phyloP scores from a whole-genome alignment of 2,797 vertebrate genomes.

The Pelodytes ibericus region DNA sequence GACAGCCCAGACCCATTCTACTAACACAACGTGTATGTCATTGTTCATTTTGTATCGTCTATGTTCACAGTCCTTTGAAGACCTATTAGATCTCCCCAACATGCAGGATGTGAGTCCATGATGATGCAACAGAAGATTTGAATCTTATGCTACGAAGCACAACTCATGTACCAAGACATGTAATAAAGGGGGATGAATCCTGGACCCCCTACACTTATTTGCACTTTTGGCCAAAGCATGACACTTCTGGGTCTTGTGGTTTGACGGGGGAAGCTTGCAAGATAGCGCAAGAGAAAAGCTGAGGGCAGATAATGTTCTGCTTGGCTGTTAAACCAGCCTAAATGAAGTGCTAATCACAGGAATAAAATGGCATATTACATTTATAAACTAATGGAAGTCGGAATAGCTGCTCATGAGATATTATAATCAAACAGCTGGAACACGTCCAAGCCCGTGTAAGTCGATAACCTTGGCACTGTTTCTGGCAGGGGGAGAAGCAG shows the following conservation, averaged over 20 bases:
- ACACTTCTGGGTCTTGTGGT: background rate
- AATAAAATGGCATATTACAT: conserved; percentile 75
- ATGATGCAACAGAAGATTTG: too few relatives aligned
- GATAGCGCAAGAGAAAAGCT: conserved; percentile 60
- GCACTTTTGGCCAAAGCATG: background rate
- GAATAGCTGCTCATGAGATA: conserved; percentile 75
- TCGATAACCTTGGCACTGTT: conserved; percentile 78
- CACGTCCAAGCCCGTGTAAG: conserved; percentile 77
- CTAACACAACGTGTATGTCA: too few relatives aligned
- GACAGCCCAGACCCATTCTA: too few relatives aligned
- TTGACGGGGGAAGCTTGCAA: too few relatives aligned
- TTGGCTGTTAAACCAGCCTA: conserved; percentile 73
- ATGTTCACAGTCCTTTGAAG: too few relatives aligned
- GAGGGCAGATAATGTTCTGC: conserved; percentile 71
- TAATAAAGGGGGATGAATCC: background rate
- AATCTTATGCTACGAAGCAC: too few relatives aligned
- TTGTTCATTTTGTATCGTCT: too few relatives aligned
- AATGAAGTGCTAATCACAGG: conserved; percentile 81
- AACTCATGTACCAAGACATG: too few relatives aligned
- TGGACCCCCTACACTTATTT: background rate
- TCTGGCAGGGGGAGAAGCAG: conserved; percentile 76
- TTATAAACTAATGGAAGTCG: conserved; percentile 81
- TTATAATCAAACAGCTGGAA: conserved; percentile 81
- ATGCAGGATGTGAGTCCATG: too few relatives aligned
- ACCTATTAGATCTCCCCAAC: too few relatives aligned